These are phyloP conservation scores for Ambastaia sidthimunki DNA, from an alignment of 2,797 vertebrate species.

Conservation along the genomic window DNA sequence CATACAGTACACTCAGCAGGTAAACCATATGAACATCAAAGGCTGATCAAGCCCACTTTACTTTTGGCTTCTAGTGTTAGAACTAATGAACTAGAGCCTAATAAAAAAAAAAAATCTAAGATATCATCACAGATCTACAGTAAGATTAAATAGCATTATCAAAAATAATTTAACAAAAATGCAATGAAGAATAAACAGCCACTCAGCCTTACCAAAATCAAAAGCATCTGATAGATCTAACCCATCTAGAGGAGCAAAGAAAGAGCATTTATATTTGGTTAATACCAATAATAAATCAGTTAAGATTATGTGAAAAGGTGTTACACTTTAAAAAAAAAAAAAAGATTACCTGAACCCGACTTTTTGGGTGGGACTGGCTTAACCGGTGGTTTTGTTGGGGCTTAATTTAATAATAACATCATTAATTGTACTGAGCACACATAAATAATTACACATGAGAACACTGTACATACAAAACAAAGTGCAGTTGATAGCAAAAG, in stretches of 20 bases:
- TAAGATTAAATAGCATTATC: too few species aligned
- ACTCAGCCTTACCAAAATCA: slow-evolving; percentile 21
- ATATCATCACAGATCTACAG: background rate
- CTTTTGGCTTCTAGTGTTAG: background rate
- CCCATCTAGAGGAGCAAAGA: slow-evolving; percentile 4
- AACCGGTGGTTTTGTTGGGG: background rate
- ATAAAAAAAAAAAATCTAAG: too few species aligned
- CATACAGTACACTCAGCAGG: background rate
- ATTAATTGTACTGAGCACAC: background rate
- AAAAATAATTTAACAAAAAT: too few species aligned
- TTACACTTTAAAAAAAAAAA: background rate
- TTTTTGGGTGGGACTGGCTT: slow-evolving; percentile 17
- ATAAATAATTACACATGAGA: background rate
- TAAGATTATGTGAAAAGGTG: background rate
- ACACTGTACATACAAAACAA: background rate
- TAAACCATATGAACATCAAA: background rate
- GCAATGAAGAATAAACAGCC: background rate
- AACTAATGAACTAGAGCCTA: background rate
- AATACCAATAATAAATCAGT: background rate
- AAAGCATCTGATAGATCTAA: slow-evolving; percentile 49
- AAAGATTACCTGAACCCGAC: slow-evolving; percentile 5
- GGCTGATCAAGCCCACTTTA: background rate
- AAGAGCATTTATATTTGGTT: background rate
- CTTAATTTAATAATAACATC: slow-evolving; percentile 22
- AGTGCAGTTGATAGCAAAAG: background rate